Base-by-base conservation (phyloP, 2,113 vertebrate species). In the Boleophthalmus pectinirostris region DNA sequence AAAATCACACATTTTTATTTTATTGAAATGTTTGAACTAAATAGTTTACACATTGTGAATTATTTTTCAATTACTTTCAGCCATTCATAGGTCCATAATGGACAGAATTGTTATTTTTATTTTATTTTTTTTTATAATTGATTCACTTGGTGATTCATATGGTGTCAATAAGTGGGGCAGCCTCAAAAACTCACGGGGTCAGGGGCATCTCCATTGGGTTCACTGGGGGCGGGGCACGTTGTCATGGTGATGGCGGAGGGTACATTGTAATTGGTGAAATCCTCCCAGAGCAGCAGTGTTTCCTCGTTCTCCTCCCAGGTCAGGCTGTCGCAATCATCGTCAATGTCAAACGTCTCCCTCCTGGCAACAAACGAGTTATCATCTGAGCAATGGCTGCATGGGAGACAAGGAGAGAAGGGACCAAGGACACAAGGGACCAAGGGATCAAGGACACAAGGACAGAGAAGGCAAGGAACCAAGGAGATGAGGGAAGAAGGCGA, bases 251-350 rank as follows among this genome's bases (percentile, higher is more conserved):
- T 71, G 78, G 77, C 88, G 0, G 87, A 85, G 0, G 94, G 92
- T 0, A 96, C 85, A 25, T 98, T 99, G 90, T 96, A 98, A 90
- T 99, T 98, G 20, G 96, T 88, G 78, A 99, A 99, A 84, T 99
- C 98, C 66, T 99, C 98, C 98, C 98, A 99, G 3, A 99, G 93
- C 64, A 99, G 87, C 85, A 99, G 82, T 0, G 97, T 99, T 53
- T 99, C 97, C 70, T 98, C 98, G 0, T 97, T 99, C 80, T 99
- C 98, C 60, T 99, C 98, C 98, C 98, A 99, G 0, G 96, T 97
- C 85, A 99, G 91, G 81, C 98, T 99, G 89, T 99, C 98, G 16
- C 97, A 98, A 91, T 99, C 98, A 0, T 99, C 98, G 53, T 95
- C 94, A 7, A 99, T 95, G 58, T 99, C 98, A 0, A 98, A 99